A percentile compares a stretch with the other conserved stretches of the same genome.
These are phyloP conservation scores for Antechinus stuartii DNA, from an alignment of 2,113 vertebrate species.

Conservation along the genomic window DNA sequence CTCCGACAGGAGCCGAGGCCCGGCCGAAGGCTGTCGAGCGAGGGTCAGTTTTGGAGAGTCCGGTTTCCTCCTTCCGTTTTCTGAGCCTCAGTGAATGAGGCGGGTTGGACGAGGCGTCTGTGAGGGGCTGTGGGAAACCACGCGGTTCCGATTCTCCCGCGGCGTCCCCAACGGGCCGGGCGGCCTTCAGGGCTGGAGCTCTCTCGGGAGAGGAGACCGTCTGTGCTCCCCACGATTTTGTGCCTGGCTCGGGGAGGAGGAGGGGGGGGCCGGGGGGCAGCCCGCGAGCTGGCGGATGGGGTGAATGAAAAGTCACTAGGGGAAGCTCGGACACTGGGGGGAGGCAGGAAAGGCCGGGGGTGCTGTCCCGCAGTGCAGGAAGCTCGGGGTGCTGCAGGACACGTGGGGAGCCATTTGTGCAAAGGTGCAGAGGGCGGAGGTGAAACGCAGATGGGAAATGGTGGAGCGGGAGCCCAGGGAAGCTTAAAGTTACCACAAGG, in stretches of 20 bases:
- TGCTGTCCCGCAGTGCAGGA: too few species aligned
- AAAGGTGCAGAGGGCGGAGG: background rate
- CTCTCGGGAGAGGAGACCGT: background rate
- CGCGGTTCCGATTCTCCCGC: background rate
- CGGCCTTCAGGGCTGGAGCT: too few species aligned
- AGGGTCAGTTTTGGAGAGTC: background rate
- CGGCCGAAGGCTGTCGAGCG: background rate
- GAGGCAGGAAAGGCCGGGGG: background rate
- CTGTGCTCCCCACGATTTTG: background rate
- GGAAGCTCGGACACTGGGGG: background rate
- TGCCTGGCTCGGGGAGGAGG: background rate
- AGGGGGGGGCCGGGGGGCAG: background rate
- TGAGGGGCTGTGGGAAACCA: background rate
- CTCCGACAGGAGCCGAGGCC: background rate
- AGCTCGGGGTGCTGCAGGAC: background rate
- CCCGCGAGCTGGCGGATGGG: accelerated
- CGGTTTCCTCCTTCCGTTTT: background rate
- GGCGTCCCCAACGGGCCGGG: background rate
- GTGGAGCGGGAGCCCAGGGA: background rate
- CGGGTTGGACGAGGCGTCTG: background rate
- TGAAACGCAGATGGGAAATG: background rate
- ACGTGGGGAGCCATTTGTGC: background rate
- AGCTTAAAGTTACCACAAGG: background rate
- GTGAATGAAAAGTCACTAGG: background rate
- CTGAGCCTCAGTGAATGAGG: background rate